These are phyloP conservation scores for Ernsta delagoae DNA, from an alignment of 2,888 invertebrate genomes.

Conservation along the genomic window DNA sequence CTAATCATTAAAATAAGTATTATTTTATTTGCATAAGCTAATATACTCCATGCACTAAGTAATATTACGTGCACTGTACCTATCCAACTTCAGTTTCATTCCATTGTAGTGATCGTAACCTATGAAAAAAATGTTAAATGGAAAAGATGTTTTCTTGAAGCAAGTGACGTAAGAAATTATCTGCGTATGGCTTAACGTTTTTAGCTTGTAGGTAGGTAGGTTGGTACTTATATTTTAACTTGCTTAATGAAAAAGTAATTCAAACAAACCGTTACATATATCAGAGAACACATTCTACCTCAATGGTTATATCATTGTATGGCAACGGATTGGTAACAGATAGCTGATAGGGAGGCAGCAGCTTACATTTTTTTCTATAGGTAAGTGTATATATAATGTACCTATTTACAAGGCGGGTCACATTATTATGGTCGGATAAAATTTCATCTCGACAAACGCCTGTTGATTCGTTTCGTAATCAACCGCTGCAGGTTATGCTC, in stretches of 20 bases:
- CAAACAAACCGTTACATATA: too few relatives aligned
- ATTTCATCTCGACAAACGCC: constrained; percentile 28
- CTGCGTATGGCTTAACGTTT: constrained; percentile 6
- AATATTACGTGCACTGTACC: too few relatives aligned
- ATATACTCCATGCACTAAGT: too few relatives aligned
- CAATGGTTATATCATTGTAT: too few relatives aligned
- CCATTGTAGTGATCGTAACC: constrained; percentile 1
- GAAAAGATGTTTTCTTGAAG: neutral
- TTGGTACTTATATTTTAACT: neutral
- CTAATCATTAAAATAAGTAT: too few relatives aligned
- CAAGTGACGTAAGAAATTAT: constrained; percentile 6
- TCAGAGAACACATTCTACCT: too few relatives aligned
- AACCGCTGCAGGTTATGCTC: constrained; percentile 16
- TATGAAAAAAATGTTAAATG: neutral
- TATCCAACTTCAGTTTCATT: neutral
- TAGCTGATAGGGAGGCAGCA: too few relatives aligned
- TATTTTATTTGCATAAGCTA: too few relatives aligned
- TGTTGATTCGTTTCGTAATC: constrained; percentile 24
- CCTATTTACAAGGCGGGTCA: constrained; percentile 1
- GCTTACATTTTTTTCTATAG: too few relatives aligned
- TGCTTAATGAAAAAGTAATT: neutral
- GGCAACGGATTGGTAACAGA: too few relatives aligned
- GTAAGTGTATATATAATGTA: too few relatives aligned
- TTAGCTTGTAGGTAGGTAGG: neutral
- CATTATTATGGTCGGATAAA: constrained; percentile 23